Base-by-base conservation (phyloP, 2,888 invertebrate species). In the Meganola albula region DNA sequence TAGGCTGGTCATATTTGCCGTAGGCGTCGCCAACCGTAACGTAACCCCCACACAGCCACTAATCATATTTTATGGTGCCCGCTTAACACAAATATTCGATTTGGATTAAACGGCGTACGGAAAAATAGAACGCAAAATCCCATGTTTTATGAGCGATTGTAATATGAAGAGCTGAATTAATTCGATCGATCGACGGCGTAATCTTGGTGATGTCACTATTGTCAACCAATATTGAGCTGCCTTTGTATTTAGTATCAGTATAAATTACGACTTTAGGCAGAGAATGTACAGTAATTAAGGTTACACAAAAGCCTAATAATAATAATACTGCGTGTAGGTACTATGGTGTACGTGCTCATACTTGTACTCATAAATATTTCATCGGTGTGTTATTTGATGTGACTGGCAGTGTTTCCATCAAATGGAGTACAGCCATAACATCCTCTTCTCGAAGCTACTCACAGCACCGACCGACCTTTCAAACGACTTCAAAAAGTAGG, bases 61-160 rank as follows among this genome's bases (percentile, higher is more conserved):
- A 79, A 82, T 83, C 79, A 82, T 79, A 77, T 80, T 80, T 82
- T 80, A 80, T 74, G 76, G 65, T 67, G 61, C 64, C 52, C 65
- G 67, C 68, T 71, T 67, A 68, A 71, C 71, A 70, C 63, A 59
- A 56, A 63, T 61, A 64, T 63, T 70, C 77, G 69, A 75, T 74
- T 69, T 59, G 71, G 72, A 76, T 79, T 73, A 74, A 71, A 73
- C 59, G 64, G 59, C 54, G 58, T 53, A 59, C 48, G 58, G 57
- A 57, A 65, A 63, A 65, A 63, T 48, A 47, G 41, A 46, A 46
- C 40, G 44, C 46, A 30, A 42, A 43, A 42, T 21, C 21, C 33
- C 30, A 31, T 46, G 47, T 40, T 53, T 53, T 49, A 51, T 47
- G 44, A 40, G 34, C 37, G 33, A 51, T 54, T 46, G 41, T 48